Percentiles rank a stretch among this genome's conserved stretches.
Evolutionary conservation across 2,113 vertebrate genomes (phyloP).

Genomic region (Salminus brasiliensis): DNA sequence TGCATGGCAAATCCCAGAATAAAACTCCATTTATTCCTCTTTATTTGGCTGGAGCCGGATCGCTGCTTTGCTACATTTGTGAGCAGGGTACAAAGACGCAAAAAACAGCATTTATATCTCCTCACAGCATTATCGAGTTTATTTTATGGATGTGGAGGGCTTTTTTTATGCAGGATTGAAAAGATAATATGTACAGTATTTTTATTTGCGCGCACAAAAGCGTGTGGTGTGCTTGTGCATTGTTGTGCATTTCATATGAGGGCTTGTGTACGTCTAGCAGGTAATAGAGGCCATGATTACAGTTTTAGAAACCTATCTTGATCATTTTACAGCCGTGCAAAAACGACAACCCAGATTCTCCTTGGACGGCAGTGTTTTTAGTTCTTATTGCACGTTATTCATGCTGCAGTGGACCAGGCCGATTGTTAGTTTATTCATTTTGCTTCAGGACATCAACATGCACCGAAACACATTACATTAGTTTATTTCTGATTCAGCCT

Average conservation of each 20-base stretch:
- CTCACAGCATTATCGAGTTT: slow-evolving; percentile 11
- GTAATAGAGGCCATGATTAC: neutral
- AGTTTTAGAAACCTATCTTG: slow-evolving; percentile 48
- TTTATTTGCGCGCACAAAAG: neutral
- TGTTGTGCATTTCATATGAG: no score
- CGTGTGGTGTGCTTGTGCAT: no score
- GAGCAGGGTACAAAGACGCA: no score
- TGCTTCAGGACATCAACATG: slow-evolving; percentile 42
- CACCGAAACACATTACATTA: slow-evolving; percentile 43
- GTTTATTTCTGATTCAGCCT: slow-evolving; percentile 44
- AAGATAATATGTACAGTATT: neutral
- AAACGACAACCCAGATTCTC: neutral
- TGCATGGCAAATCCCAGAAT: slow-evolving; percentile 76
- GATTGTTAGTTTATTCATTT: slow-evolving; percentile 34
- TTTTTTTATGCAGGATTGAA: neutral
- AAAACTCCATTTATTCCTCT: slow-evolving; percentile 71
- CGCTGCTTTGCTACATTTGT: slow-evolving; percentile 26
- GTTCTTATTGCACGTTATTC: neutral
- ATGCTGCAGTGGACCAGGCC: neutral
- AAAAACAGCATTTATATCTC: neutral
- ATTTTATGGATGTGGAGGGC: neutral
- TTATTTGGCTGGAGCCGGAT: slow-evolving; percentile 67
- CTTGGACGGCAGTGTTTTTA: neutral
- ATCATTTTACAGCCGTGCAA: neutral
- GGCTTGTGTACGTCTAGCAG: neutral